Evolutionary conservation across 2,797 vertebrate species (phyloP).

Genomic region (Taeniopygia guttata): DNA sequence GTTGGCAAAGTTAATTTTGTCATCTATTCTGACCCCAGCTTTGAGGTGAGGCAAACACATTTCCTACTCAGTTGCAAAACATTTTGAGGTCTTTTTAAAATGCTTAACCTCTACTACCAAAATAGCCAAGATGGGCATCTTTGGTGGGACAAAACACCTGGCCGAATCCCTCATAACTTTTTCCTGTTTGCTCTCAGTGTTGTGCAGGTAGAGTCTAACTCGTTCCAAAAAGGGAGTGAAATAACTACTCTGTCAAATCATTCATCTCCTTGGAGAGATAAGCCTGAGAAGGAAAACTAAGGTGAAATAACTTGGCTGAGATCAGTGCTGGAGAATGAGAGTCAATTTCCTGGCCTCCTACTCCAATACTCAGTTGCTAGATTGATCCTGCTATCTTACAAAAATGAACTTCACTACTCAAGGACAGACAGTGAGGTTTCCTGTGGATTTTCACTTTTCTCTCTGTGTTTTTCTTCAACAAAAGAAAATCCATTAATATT

Average conservation of each 20-base stretch:
- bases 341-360: neutral
- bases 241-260: neutral
- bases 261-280: neutral
- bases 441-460: neutral
- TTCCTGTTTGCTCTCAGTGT: neutral
- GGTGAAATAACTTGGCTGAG: neutral
- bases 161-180: neutral
- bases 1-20: neutral
- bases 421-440: neutral
- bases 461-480: neutral
- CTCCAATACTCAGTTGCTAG: neutral
- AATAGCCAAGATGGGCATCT: neutral
- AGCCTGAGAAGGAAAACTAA: neutral
- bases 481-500: slow-evolving; percentile 19
- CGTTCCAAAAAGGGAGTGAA: neutral
- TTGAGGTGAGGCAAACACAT: neutral
- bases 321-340: neutral
- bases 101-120: neutral
- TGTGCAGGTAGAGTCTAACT: neutral
- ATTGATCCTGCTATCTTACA: neutral
- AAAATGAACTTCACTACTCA: neutral
- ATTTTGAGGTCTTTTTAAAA: neutral
- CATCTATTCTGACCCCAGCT: neutral
- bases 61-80: neutral
- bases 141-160: neutral